Evolutionary conservation across 2,113 vertebrate species (phyloP).

Genomic region (Phalacrocorax aristotelis): DNA sequence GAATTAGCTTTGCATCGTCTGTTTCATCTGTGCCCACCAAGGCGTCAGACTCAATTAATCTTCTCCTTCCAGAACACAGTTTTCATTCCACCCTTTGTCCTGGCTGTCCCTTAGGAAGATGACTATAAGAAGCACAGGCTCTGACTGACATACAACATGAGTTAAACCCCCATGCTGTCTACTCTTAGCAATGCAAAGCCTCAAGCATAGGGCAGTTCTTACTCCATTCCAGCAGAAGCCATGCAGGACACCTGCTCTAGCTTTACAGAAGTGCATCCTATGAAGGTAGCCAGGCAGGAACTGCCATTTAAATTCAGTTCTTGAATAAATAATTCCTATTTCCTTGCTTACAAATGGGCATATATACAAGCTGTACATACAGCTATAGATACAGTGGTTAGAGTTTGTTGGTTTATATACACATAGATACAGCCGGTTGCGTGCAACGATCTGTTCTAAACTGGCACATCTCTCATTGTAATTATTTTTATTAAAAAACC

Average conservation of each 20-base stretch:
- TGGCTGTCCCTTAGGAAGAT: not conserved
- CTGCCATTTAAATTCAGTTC: not conserved
- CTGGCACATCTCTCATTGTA: not conserved
- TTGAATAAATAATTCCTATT: not conserved
- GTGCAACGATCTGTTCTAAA: not conserved
- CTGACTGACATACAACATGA: not conserved
- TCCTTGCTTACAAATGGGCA: not conserved
- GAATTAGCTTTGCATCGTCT: not conserved
- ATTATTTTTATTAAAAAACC: not conserved
- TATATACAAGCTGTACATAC: not conserved
- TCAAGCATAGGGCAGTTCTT: not conserved
- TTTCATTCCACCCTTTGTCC: not conserved
- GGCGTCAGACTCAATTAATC: not conserved
- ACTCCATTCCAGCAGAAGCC: not conserved
- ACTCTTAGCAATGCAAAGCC: not conserved
- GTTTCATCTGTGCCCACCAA: fast-evolving
- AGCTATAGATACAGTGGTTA: not conserved
- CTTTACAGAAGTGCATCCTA: not conserved
- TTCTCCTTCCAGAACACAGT: not conserved
- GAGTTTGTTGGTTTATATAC: not conserved
- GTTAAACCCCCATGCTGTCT: not conserved
- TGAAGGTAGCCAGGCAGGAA: not conserved
- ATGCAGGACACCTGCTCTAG: not conserved
- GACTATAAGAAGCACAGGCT: not conserved
- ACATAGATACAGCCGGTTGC: not conserved